Evolutionary conservation across 2,888 invertebrate species (phyloP), one percentile per base, ranked within the genome.

Genomic region (Callyntrura guangdongensis): DNA sequence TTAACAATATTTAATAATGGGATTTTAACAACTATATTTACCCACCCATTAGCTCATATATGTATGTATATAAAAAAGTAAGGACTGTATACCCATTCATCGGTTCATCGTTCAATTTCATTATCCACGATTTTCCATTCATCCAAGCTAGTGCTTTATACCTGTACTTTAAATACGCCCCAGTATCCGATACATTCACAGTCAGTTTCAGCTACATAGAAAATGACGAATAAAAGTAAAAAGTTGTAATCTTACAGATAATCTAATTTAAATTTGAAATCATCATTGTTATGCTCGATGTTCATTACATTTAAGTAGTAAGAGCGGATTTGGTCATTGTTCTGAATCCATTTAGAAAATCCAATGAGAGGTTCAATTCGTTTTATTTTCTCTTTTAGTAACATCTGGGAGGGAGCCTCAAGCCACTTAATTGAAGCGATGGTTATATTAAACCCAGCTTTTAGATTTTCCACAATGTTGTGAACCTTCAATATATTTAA

Each of bases 381-480:
- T 27, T 36, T 20, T 12, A 90, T 61, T 14, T 74, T 90, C 17
- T 59, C 61, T 17, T 27, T 14, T 12, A 90, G 1, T 1, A 72
- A 47, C 0, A 72, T 61, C n/a, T 67, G 53, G 5, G 81, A 53
- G 11, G 20, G 0, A 56, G 6, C 3, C 12, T 69, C 25, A 81
- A 90, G 20, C 90, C 90, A 90, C 4, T 59, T 90, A 4, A 90
- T 81, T 6, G 53, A 20, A 17, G 17, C n/a, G 11, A 90, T n/a
- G 8, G 56, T 47, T 6, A 4, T 22, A 9, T 25, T 9, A 17
- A 82, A 79, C 6, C 85, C 90, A 17, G 45, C 5, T 45, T 81
- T 90, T 1, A 90, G 22, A 45, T 77, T 11, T 36, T 59, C 83
- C n/a, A 36, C 14, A 0, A 83, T 56, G 9, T 47, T 59, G 12